Conservation (phyloP, 2,797 vertebrate species). For the Malacoctenus gilli region DNA sequence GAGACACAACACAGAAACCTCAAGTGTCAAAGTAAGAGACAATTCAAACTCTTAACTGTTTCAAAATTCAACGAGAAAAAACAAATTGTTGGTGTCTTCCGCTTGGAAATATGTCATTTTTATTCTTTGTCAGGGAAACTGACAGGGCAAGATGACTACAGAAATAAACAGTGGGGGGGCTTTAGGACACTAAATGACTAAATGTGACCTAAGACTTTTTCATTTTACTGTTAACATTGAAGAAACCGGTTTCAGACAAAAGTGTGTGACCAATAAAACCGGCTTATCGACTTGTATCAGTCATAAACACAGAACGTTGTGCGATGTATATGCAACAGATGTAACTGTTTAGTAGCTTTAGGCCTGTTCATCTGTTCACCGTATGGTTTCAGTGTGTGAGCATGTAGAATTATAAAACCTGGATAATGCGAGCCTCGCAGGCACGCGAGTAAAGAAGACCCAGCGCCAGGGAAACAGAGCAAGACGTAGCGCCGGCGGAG, state of each 20-base stretch:
- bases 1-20: too few species aligned
- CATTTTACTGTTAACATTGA: background rate
- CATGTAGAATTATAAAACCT: conserved; percentile 40
- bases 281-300: conserved; percentile 13
- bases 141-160: too few species aligned
- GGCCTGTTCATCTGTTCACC: conserved; percentile 49
- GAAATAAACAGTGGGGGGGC: too few species aligned
- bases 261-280: background rate
- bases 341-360: conserved; percentile 50
- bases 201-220: background rate
- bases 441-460: conserved; percentile 34
- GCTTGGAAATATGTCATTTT: too few species aligned
- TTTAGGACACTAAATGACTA: too few species aligned
- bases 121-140: too few species aligned
- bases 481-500: conserved; percentile 78
- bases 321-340: conserved; percentile 52
- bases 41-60: too few species aligned
- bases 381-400: conserved; percentile 21
- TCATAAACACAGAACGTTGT: conserved; percentile 29
- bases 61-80: too few species aligned
- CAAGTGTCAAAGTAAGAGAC: too few species aligned
- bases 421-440: conserved; percentile 48
- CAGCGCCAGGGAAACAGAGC: conserved; percentile 45
- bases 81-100: too few species aligned
- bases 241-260: background rate